Conservation (phyloP, 1,140 invertebrate genomes). For the Platyura marginata region DNA sequence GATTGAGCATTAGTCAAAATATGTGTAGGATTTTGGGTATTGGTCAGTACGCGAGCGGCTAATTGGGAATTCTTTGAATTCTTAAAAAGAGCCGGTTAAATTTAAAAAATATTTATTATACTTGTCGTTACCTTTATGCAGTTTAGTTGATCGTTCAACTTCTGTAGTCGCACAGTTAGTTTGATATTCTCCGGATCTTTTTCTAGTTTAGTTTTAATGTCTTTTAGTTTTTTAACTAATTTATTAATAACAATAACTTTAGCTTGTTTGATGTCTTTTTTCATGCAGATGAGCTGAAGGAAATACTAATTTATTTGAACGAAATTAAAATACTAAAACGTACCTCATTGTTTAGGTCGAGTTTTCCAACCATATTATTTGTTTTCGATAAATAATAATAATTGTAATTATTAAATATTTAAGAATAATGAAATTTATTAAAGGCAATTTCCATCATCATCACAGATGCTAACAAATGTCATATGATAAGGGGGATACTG, state of each 20-base stretch:
- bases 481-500: no score
- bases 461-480: no score
- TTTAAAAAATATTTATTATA: background rate
- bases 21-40: slow-evolving; percentile 10
- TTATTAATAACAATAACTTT: slow-evolving; percentile 10
- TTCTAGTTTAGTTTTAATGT: slow-evolving; percentile 10
- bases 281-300: slow-evolving; percentile 15
- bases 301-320: background rate
- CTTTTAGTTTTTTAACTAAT: slow-evolving; percentile 17
- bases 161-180: slow-evolving; percentile 10
- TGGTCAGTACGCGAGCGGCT: slow-evolving; percentile 9
- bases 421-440: no score
- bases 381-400: background rate
- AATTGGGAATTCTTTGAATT: slow-evolving; percentile 10
- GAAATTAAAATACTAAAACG: slow-evolving; percentile 3
- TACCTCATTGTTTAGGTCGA: slow-evolving; percentile 22
- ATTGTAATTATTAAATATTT: no score
- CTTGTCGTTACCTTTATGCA: slow-evolving; percentile 11
- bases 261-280: slow-evolving; percentile 13
- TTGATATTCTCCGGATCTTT: slow-evolving; percentile 10
- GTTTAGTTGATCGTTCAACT: slow-evolving; percentile 10
- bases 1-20: slow-evolving; percentile 16
- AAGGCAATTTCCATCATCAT: no score
- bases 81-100: slow-evolving; percentile 1
- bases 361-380: slow-evolving; percentile 14